These are phyloP conservation scores for Apocrypta bakeri DNA, from an alignment of 1,140 invertebrate species.

Conservation along the genomic window DNA sequence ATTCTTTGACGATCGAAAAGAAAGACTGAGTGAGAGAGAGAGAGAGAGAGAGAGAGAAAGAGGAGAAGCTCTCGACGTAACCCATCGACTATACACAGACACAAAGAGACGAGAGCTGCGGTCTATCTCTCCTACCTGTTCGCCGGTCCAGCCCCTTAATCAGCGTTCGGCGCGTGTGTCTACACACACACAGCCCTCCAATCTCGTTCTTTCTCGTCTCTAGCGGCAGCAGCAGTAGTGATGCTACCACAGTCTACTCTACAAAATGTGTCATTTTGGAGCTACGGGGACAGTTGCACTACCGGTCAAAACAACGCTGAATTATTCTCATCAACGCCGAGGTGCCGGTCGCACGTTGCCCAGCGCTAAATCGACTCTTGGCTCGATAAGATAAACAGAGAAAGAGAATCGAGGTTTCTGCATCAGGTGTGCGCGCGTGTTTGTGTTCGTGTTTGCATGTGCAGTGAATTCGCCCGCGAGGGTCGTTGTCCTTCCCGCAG, in stretches of 20 bases:
- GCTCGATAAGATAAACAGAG: background rate
- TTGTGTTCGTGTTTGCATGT: too few relatives aligned
- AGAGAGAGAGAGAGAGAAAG: background rate
- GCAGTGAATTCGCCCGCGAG: background rate
- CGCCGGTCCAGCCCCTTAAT: background rate
- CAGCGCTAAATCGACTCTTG: background rate
- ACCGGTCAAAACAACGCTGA: background rate
- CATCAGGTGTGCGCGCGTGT: too few relatives aligned
- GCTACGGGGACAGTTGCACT: background rate
- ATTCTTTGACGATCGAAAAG: background rate
- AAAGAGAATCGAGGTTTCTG: too few relatives aligned
- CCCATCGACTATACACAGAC: too few relatives aligned
- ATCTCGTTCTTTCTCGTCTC: too few relatives aligned
- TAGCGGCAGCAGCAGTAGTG: too few relatives aligned
- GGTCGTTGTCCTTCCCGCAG: background rate
- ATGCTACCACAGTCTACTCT: too few relatives aligned
- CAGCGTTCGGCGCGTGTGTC: background rate
- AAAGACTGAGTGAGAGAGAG: background rate
- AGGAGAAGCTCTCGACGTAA: too few relatives aligned
- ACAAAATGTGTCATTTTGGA: background rate
- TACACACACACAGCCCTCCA: background rate
- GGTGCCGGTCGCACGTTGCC: background rate
- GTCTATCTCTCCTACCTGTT: background rate
- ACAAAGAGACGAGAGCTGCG: background rate
- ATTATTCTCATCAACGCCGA: background rate